Evolutionary conservation across 2,797 vertebrate species (phyloP).

Genomic region (Austrolebias charrua): DNA sequence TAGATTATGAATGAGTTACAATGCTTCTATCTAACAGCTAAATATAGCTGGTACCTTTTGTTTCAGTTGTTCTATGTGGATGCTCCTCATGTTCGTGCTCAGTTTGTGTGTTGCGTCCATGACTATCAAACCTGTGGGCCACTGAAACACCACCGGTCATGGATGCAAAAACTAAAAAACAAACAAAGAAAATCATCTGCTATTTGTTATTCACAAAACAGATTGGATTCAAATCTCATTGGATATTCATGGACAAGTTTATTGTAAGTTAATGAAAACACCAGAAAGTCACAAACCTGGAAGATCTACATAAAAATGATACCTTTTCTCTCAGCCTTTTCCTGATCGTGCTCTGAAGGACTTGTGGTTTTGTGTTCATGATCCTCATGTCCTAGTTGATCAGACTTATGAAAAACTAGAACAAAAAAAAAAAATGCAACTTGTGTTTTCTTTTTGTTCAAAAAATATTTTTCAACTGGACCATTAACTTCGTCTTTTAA

Average conservation of each 20-base stretch:
- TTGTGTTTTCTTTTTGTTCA: too few relatives aligned
- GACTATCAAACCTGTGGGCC: background rate
- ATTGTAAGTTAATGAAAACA: background rate
- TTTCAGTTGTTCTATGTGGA: slow-evolving; percentile 12
- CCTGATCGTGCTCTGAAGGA: slow-evolving; percentile 8
- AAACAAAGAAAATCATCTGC: background rate
- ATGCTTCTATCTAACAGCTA: background rate
- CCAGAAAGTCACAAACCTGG: background rate
- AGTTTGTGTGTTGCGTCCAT: slow-evolving; percentile 12
- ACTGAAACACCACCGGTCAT: background rate
- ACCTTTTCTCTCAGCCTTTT: slow-evolving; percentile 9
- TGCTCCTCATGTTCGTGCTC: slow-evolving; percentile 27
- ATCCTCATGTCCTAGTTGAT: too few relatives aligned
- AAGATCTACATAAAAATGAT: background rate
- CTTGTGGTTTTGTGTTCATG: slow-evolving; percentile 12
- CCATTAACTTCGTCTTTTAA: too few relatives aligned
- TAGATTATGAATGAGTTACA: too few relatives aligned
- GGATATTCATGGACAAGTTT: background rate
- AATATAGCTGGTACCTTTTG: slow-evolving; percentile 33
- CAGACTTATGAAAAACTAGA: too few relatives aligned
- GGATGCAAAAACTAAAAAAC: background rate
- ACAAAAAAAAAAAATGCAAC: too few relatives aligned
- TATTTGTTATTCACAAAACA: too few relatives aligned
- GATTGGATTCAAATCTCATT: too few relatives aligned
- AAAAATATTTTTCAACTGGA: too few relatives aligned